Conservation (phyloP, 2,797 vertebrate species). For the Channa striata region DNA sequence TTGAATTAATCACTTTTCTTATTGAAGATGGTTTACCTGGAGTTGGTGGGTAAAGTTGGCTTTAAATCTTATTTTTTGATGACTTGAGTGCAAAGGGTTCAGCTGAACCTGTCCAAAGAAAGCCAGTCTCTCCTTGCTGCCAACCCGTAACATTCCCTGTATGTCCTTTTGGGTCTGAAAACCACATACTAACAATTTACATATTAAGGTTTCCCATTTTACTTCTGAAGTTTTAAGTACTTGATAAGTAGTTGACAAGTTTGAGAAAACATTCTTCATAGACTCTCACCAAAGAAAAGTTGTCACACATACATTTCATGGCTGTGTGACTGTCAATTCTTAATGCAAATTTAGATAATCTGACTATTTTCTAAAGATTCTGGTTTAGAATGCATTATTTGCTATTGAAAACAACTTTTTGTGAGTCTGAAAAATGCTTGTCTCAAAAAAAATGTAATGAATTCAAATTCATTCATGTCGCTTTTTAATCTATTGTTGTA, state of each 20-base stretch:
- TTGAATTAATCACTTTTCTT: background rate
- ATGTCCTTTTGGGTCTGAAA: conserved; percentile 81
- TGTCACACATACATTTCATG: too few species aligned
- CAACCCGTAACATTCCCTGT: conserved; percentile 77
- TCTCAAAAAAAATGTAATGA: too few species aligned
- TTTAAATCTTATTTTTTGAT: conserved; percentile 73
- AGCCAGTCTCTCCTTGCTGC: conserved; percentile 78
- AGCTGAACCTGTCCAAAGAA: conserved; percentile 79
- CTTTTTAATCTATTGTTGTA: background rate
- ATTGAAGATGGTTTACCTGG: conserved; percentile 78
- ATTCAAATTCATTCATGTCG: too few species aligned
- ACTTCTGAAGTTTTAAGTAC: too few species aligned
- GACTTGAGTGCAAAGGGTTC: conserved; percentile 62
- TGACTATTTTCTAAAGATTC: too few species aligned
- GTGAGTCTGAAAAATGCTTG: background rate
- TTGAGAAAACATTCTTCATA: too few species aligned
- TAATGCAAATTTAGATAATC: too few species aligned
- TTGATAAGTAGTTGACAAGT: too few species aligned
- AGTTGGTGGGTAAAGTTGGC: conserved; percentile 84
- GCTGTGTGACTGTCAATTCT: too few species aligned
- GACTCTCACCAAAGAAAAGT: too few species aligned
- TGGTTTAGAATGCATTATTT: too few species aligned
- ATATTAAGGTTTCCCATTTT: too few species aligned
- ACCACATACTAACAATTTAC: background rate
- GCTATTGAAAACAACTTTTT: background rate